Conservation (phyloP, 1,140 invertebrate species). For the Gyrodactylus bullatarudis region DNA sequence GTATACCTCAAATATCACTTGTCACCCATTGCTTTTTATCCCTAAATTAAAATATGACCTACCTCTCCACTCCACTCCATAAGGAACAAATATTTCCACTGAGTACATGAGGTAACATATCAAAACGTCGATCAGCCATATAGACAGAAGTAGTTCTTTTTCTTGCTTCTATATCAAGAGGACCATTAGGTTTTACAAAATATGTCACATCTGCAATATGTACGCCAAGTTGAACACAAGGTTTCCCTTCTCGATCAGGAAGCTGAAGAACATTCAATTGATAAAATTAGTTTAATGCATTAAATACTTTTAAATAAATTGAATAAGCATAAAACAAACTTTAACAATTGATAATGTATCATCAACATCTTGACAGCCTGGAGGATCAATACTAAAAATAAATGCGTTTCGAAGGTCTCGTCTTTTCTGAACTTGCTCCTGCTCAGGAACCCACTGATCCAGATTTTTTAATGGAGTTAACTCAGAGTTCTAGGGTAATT, state of each 20-base stretch:
- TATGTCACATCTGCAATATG: conserved; percentile 23
- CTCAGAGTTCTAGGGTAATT: conserved; percentile 16
- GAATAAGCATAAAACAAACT: conserved; percentile 36
- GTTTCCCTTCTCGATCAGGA: not conserved
- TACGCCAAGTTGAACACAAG: conserved; percentile 13
- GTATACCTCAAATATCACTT: too few relatives aligned
- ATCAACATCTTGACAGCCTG: conserved; percentile 78
- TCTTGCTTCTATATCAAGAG: conserved; percentile 18
- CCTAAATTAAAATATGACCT: too few relatives aligned
- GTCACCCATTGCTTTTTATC: too few relatives aligned
- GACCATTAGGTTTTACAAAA: conserved; percentile 19
- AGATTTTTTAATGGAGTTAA: conserved; percentile 12
- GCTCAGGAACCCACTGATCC: conserved; percentile 12
- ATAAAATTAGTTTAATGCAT: not conserved
- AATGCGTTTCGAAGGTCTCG: conserved; percentile 12
- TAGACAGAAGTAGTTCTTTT: conserved; percentile 21
- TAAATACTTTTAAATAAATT: conserved; percentile 10
- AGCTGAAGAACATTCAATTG: not conserved
- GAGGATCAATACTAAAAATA: conserved; percentile 38
- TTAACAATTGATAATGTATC: conserved; percentile 33
- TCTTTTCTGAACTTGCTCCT: conserved; percentile 11
- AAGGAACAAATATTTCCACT: conserved; percentile 24
- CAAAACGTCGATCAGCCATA: conserved; percentile 17
- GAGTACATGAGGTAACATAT: conserved; percentile 24
- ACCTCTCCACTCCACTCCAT: conserved; percentile 16